A percentile compares a stretch with the other conserved stretches of the same genome.
Evolutionary conservation across 1,140 invertebrate genomes (phyloP).

Genomic region (Bombyx mandarina): DNA sequence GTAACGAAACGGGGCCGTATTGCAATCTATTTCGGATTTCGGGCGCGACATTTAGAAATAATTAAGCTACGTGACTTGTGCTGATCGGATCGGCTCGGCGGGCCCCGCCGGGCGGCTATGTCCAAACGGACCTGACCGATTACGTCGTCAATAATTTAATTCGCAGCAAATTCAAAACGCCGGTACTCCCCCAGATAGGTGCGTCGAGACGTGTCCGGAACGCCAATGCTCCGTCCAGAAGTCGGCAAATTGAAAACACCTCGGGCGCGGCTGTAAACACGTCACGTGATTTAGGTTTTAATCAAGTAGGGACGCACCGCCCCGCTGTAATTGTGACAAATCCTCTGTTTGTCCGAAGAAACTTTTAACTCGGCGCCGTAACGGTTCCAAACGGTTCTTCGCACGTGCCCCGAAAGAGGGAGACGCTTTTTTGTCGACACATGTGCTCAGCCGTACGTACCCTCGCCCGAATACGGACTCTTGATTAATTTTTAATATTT

Average conservation of each 20-base stretch:
- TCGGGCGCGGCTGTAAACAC: slow-evolving; percentile 67
- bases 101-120: slow-evolving; percentile 18
- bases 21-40: slow-evolving; percentile 36
- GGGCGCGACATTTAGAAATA: slow-evolving; percentile 48
- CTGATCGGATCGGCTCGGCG: slow-evolving; percentile 9
- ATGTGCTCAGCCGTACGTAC: slow-evolving; percentile 41
- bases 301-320: slow-evolving; percentile 64
- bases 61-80: slow-evolving; percentile 57
- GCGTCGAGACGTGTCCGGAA: slow-evolving; percentile 57
- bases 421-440: slow-evolving; percentile 65
- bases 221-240: slow-evolving; percentile 55
- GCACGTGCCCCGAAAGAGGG: slow-evolving; percentile 48
- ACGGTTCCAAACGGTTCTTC: slow-evolving; percentile 49
- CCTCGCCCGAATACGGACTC: slow-evolving; percentile 16
- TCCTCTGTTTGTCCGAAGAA: slow-evolving; percentile 69
- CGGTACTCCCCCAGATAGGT: slow-evolving; percentile 51
- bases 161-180: slow-evolving; percentile 64
- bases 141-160: slow-evolving; percentile 68
- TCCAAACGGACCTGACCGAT: slow-evolving; percentile 40
- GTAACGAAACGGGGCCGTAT: slow-evolving; percentile 33
- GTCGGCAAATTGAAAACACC: slow-evolving; percentile 69
- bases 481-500: slow-evolving; percentile 72
- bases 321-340: slow-evolving; percentile 69
- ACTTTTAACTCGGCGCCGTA: slow-evolving; percentile 62
- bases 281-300: slow-evolving; percentile 72